Conservation (phyloP, 2,888 invertebrate genomes). For the Sphaeridia pumilis region DNA sequence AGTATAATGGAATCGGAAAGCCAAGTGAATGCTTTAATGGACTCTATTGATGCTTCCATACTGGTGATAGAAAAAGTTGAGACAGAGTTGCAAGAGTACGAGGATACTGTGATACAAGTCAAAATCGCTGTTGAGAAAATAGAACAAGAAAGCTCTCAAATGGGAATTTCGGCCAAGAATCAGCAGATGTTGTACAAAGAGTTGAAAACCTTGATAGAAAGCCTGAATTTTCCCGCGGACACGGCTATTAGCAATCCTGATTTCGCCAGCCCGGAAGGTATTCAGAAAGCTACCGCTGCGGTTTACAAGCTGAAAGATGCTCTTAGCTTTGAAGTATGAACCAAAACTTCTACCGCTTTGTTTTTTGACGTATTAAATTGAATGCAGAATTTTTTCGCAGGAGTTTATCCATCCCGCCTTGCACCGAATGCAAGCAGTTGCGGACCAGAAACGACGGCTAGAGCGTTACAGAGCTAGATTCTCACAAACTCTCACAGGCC, state of each 20-base stretch:
- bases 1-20: conserved; percentile 79
- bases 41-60: conserved; percentile 65
- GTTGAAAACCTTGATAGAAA: conserved; percentile 53
- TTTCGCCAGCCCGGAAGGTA: conserved; percentile 29
- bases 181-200: conserved; percentile 67
- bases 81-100: conserved; percentile 61
- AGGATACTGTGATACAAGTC: conserved; percentile 69
- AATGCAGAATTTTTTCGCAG: conserved; percentile 46
- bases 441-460: conserved; percentile 66
- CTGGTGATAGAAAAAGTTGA: conserved; percentile 62
- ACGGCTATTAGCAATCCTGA: conserved; percentile 32
- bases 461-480: conserved; percentile 67
- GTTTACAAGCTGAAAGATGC: conserved; percentile 32
- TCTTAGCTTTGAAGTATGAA: conserved; percentile 46
- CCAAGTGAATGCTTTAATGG: conserved; percentile 56
- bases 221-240: conserved; percentile 32
- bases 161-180: conserved; percentile 73
- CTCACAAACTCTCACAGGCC: conserved; percentile 69
- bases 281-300: conserved; percentile 29
- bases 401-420: conserved; percentile 49
- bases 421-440: conserved; percentile 58
- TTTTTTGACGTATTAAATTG: not conserved
- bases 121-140: conserved; percentile 81
- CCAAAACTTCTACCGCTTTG: too few relatives aligned
- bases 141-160: conserved; percentile 77